Conservation (phyloP, 2,113 vertebrate species). For the Sciurus niger region DNA sequence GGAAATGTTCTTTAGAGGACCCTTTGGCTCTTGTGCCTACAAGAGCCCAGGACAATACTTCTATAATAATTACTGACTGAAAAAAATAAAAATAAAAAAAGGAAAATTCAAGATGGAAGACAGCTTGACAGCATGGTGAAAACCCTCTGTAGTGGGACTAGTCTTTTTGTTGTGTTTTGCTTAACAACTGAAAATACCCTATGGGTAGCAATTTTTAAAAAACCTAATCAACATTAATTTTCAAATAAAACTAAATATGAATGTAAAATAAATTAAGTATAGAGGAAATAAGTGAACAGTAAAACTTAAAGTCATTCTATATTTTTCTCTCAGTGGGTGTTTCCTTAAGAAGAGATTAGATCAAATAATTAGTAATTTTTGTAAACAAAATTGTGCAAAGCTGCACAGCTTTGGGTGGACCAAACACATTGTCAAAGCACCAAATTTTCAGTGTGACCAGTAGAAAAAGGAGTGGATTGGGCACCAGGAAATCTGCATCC, state of each 20-base stretch:
- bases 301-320: not conserved
- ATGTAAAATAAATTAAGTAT: slow-evolving; percentile 15
- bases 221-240: slow-evolving; percentile 26
- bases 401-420: not conserved
- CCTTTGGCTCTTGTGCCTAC: slow-evolving; percentile 57
- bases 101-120: slow-evolving; percentile 80
- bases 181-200: slow-evolving; percentile 6
- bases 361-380: not conserved
- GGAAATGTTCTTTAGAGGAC: slow-evolving; percentile 38
- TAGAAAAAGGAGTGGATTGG: not conserved
- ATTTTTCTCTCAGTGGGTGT: not conserved
- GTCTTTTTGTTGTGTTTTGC: not conserved
- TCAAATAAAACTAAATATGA: slow-evolving; percentile 41
- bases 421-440: not conserved
- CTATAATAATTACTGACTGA: slow-evolving; percentile 58
- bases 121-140: not conserved
- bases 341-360: not conserved
- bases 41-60: slow-evolving; percentile 59
- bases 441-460: not conserved
- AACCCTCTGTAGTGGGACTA: not conserved
- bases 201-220: not conserved
- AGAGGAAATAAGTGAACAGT: not conserved
- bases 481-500: not conserved
- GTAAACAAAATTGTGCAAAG: not conserved
- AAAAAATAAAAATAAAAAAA: slow-evolving; percentile 32